phyloP scores from a whole-genome alignment of 2,113 vertebrate species.

The Ginglymostoma cirratum region DNA sequence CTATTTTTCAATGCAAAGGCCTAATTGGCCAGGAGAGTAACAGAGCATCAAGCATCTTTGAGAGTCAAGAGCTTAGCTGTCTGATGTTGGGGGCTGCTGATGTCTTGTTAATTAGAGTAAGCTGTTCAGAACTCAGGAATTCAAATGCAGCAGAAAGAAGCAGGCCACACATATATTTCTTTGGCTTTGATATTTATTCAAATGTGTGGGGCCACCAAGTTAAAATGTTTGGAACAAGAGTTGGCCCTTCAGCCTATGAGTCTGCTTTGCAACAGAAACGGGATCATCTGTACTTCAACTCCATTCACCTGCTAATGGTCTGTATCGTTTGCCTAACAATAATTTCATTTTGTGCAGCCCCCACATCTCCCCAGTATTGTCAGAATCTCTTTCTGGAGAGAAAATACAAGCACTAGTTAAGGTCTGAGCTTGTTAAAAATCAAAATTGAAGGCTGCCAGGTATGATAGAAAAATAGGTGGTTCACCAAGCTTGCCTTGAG shows the following conservation, averaged over 20 bases:
- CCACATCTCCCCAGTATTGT: background rate
- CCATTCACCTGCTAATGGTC: background rate
- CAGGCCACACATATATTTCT: background rate
- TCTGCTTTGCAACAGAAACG: background rate
- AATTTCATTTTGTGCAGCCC: background rate
- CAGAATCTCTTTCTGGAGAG: background rate
- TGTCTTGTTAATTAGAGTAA: background rate
- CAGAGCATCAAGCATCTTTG: background rate
- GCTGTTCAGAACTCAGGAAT: too few relatives aligned
- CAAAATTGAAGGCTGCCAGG: background rate
- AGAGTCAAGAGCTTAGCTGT: background rate
- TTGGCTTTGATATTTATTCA: background rate
- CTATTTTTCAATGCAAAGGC: background rate
- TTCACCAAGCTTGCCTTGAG: background rate
- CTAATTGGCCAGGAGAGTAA: background rate
- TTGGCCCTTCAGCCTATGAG: background rate
- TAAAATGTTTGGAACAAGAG: background rate
- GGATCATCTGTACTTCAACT: background rate
- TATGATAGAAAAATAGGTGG: background rate
- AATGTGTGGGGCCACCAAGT: background rate
- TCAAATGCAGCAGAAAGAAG: background rate
- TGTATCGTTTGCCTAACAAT: background rate
- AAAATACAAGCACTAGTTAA: background rate
- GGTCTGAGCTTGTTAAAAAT: background rate
- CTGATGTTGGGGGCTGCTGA: background rate